Evolutionary conservation across 2,113 vertebrate species (phyloP), one percentile per base, ranked within the genome.

Genomic region (Beaufortia kweichowensis): DNA sequence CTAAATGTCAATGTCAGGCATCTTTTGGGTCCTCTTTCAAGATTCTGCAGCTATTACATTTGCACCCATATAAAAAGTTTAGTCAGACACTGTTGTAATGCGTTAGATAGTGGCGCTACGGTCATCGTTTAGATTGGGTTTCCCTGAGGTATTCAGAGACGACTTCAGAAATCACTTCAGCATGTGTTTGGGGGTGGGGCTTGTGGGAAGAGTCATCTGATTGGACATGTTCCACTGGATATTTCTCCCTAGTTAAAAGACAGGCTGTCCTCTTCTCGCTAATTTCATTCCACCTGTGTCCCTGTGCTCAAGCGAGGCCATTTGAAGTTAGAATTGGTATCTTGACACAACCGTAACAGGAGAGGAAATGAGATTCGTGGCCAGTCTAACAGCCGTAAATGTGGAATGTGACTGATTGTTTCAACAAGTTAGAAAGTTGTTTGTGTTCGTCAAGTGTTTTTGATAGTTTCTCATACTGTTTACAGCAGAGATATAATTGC

Each of bases 281-380:
- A 80, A 85, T 85, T 84, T 82, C 74, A 81, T 74, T 85, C 84
- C 46, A 71, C 55, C 59, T 41, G 35, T 78, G 63, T 75, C 79
- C 55, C 64, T 62, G 74, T 77, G 84, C 65, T 80, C 76, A 78
- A 82, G 75, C 84, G 84, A 81, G 62, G 81, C 33, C 81, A 78
- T 84, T 83, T 86, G 81, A 88, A 86, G 85, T 82, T 55, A 53
- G 73, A 86, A 86, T 86, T 85, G 81, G 84, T 82, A 77, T 88
- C 75, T 82, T 57, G 78, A 81, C 79, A 79, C 75, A 28, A n/a
- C 59, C 39, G 1, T 57, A 24, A 68, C 60, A 86, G 79, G 77
- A 83, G 72, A 57, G 78, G 67, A 84, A 83, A 86, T 85, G 35
- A 86, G 84, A 86, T 86, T 82, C 84, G 87, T 84, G 77, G 83